Percentiles rank a stretch among this genome's conserved stretches.
Conservation (phyloP, 2,797 vertebrate genomes). For the Furcifer pardalis region DNA sequence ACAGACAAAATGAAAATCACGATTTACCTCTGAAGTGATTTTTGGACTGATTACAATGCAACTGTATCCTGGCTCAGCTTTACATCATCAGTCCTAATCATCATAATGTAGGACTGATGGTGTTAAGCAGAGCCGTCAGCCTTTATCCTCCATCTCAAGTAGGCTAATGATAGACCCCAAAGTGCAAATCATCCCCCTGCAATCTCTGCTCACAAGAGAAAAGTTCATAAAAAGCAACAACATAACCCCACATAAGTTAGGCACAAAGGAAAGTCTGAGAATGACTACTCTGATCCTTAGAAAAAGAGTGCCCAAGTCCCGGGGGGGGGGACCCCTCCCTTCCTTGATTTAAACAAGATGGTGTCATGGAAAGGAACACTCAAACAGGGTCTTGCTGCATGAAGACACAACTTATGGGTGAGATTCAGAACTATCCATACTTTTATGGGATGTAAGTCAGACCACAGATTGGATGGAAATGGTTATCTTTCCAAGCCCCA, state of each 20-base stretch:
- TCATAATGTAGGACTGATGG: too few species aligned
- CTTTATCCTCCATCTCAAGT: neutral
- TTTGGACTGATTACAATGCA: neutral
- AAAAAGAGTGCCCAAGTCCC: neutral
- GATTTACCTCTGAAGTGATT: neutral
- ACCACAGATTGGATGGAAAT: neutral
- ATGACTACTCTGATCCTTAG: neutral
- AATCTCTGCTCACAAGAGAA: neutral
- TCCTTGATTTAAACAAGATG: neutral
- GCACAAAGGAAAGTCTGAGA: neutral
- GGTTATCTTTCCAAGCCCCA: too few species aligned
- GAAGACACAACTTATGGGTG: neutral
- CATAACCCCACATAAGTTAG: too few species aligned
- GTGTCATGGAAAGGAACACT: neutral
- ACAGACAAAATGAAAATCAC: neutral
- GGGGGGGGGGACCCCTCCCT: too few species aligned
- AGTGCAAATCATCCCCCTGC: neutral
- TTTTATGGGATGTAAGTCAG: neutral
- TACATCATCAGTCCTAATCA: too few species aligned
- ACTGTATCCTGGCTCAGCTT: neutral
- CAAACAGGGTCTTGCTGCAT: neutral
- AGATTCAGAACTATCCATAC: neutral
- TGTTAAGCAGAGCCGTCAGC: neutral
- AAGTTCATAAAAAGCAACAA: neutral
- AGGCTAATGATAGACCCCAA: neutral